Percentiles rank a stretch among this genome's conserved stretches.
Conservation (phyloP, 1,140 invertebrate genomes). For the Pseudomyrmex sp. region DNA sequence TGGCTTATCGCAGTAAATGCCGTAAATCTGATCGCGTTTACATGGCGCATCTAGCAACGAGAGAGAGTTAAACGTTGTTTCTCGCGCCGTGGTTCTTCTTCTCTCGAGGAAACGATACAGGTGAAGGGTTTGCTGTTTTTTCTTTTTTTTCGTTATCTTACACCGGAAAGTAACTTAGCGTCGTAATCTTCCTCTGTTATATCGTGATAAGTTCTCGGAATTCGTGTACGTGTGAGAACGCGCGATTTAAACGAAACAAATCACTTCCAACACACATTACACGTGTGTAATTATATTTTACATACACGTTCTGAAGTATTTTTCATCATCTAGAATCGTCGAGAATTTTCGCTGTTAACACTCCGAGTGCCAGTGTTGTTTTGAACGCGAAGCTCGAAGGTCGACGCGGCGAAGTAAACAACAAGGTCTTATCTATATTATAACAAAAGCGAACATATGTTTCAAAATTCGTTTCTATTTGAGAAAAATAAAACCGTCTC, state of each 20-base stretch:
- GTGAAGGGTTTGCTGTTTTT: slow-evolving; percentile 38
- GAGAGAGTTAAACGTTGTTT: slow-evolving; percentile 42
- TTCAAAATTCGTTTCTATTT: too few species aligned
- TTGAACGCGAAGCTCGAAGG: too few species aligned
- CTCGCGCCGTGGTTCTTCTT: slow-evolving; percentile 19
- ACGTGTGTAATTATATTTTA: slow-evolving; percentile 1
- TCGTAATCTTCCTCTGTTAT: slow-evolving; percentile 39
- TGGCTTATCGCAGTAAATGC: slow-evolving; percentile 65
- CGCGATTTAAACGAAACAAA: slow-evolving; percentile 13
- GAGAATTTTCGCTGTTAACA: not conserved
- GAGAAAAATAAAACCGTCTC: too few species aligned
- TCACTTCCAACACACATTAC: slow-evolving; percentile 10
- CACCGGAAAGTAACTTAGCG: slow-evolving; percentile 1
- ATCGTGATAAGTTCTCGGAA: slow-evolving; percentile 34
- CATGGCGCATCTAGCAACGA: slow-evolving; percentile 48
- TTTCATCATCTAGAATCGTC: not conserved
- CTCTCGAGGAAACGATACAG: slow-evolving; percentile 20
- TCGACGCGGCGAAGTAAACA: too few species aligned
- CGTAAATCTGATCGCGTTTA: slow-evolving; percentile 70
- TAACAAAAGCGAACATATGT: too few species aligned
- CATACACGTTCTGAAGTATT: not conserved
- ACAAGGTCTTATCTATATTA: too few species aligned
- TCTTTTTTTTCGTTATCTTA: not conserved
- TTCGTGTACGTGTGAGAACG: not conserved
- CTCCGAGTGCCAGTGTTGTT: too few species aligned